Evolutionary conservation across 1,140 invertebrate species (phyloP), one percentile per base, ranked within the genome.

Genomic region (Araneus ventricosus): DNA sequence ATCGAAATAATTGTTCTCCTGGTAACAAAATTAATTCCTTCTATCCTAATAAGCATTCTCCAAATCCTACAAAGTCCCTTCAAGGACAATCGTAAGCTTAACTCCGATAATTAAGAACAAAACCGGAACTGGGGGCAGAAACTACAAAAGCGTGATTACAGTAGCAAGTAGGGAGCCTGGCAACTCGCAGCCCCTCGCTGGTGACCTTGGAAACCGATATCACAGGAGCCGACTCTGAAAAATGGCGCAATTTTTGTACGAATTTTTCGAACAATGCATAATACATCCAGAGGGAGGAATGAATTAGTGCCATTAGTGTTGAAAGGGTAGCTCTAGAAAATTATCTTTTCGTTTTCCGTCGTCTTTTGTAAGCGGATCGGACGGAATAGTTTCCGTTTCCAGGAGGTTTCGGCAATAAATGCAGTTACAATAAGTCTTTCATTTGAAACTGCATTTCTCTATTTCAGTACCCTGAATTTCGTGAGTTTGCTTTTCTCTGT

Each of bases 251-350:
- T 82, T 82, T 82, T 82, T 82, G 80, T 45, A 1, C 8, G 24
- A 82, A 52, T 27, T 27, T n/a, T 45, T 41, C 37, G 80, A 45
- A 82, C 80, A 82, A 82, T 82, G 80, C 80, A n/a, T 41, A n/a
- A 82, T 82, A 45, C 80, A 52, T 82, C 80, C 45, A 3, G 4
- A 14, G 41, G n/a, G n/a, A 82, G 24, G 24, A 82, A 82, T 45
- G 80, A 45, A 82, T 82, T 52, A 82, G 39, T 27, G 63, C 24
- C 63, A 67, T 67, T 67, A 67, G 70, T 75, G 70, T 34, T 75
- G 70, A 75, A 75, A 75, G 30, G 70, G 70, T 14, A 37, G 27
- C 30, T 75, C 70, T 14, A 4, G 17, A 75, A 75, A 75, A 30
- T 10, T 6, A 6, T 14, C 70, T 37, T 22, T 34, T 2, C 30